Conservation (phyloP, 2,888 invertebrate species). For the Abrostola triplasia region DNA sequence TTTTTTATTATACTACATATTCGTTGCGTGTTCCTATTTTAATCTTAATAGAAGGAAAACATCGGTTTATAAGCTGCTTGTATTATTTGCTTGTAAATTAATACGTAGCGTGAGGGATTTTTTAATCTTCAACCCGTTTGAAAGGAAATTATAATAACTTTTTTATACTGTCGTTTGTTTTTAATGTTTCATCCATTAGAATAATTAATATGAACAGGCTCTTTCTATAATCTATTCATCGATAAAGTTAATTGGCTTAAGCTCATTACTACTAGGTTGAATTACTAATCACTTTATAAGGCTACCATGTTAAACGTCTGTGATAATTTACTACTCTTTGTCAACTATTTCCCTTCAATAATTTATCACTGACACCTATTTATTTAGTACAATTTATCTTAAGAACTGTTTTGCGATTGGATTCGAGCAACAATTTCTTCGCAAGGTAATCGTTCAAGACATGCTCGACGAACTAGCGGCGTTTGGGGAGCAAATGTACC, state of each 20-base stretch:
- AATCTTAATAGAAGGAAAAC: slow-evolving; percentile 23
- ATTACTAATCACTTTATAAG: too few species aligned
- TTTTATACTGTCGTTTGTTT: background rate
- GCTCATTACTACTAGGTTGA: too few species aligned
- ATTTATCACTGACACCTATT: too few species aligned
- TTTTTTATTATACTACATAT: slow-evolving; percentile 11
- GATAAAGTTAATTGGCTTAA: too few species aligned
- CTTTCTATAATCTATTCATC: too few species aligned
- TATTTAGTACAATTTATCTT: too few species aligned
- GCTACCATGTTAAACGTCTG: too few species aligned
- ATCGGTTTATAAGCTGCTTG: slow-evolving; percentile 14
- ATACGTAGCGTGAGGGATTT: slow-evolving; percentile 10
- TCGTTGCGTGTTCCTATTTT: slow-evolving; percentile 14
- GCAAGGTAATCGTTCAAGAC: background rate
- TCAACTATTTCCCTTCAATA: too few species aligned
- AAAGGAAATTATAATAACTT: background rate
- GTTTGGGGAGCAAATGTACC: background rate
- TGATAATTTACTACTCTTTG: too few species aligned
- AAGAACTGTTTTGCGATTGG: background rate
- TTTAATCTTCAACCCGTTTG: slow-evolving; percentile 12
- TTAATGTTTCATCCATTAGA: background rate
- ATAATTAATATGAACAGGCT: too few species aligned
- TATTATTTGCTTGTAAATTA: slow-evolving; percentile 18
- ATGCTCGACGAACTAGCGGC: background rate
- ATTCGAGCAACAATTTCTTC: background rate